phyloP scores from a whole-genome alignment of 2,113 vertebrate genomes.

The Catharus bicknelli region DNA sequence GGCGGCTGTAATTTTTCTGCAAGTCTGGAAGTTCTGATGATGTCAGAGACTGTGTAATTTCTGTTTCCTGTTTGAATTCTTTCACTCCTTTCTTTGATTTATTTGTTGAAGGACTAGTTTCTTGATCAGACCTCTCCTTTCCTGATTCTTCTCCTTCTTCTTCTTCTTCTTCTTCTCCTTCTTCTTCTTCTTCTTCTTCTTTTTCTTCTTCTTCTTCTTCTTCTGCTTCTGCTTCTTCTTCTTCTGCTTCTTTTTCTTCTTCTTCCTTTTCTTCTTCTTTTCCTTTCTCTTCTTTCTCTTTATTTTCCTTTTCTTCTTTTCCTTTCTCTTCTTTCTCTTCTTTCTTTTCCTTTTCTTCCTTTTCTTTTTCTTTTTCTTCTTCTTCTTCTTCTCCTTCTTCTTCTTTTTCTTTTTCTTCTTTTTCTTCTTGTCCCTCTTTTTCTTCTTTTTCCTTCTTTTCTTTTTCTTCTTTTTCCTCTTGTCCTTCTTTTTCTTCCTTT shows the following conservation, averaged over 20 bases:
- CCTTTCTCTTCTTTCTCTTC: accelerated
- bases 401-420: accelerated
- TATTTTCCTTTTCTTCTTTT: accelerated
- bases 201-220: accelerated
- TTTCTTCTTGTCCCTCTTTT: accelerated
- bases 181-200: accelerated
- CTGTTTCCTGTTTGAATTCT: not conserved
- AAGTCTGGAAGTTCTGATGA: not conserved
- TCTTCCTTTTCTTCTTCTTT: accelerated
- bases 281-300: accelerated
- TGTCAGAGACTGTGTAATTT: not conserved
- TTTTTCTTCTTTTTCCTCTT: accelerated
- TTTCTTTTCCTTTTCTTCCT: accelerated
- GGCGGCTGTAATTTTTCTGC: not conserved
- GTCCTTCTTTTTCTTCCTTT: accelerated
- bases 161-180: accelerated
- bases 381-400: accelerated
- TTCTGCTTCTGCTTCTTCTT: accelerated
- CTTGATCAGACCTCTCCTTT: not conserved
- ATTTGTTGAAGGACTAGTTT: not conserved
- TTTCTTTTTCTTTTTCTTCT: accelerated
- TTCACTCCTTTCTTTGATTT: not conserved
- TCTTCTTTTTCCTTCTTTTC: accelerated
- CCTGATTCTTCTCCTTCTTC: not conserved
- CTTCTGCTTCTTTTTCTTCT: accelerated